These are phyloP conservation scores for Caenorhabditis sp. DNA, from an alignment of 2,888 invertebrate species.

Conservation along the genomic window DNA sequence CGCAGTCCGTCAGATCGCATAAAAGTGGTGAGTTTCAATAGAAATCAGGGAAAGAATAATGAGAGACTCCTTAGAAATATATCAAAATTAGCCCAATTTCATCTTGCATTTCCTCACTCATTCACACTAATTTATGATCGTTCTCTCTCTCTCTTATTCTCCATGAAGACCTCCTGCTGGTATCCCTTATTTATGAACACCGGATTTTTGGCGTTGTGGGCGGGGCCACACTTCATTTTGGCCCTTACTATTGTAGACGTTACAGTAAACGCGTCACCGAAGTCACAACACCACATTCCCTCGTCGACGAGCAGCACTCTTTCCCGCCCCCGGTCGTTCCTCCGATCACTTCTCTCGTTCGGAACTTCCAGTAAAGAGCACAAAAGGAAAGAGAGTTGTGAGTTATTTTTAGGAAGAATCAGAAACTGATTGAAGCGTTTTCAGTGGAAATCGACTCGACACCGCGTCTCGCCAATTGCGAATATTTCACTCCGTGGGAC, in stretches of 20 bases:
- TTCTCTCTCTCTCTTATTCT: background rate
- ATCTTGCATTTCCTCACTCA: constrained; percentile 8
- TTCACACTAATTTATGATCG: constrained; percentile 9
- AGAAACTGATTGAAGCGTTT: background rate
- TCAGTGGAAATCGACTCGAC: constrained; percentile 42
- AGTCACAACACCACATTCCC: constrained; percentile 7
- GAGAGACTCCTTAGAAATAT: constrained; percentile 22
- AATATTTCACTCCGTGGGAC: constrained; percentile 58
- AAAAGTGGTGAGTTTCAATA: constrained; percentile 42
- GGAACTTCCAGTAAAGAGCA: constrained; percentile 42
- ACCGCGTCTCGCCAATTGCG: constrained; percentile 43
- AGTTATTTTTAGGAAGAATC: background rate
- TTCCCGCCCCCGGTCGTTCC: constrained; percentile 47
- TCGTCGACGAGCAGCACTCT: constrained; percentile 37
- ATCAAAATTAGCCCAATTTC: constrained; percentile 57
- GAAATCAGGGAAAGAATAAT: background rate
- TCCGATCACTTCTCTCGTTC: constrained; percentile 48
- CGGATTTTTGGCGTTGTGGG: no score
- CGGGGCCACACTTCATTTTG: no score
- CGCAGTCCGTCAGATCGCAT: constrained; percentile 58
- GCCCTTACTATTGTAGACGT: no score
- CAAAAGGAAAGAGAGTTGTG: constrained; percentile 46
- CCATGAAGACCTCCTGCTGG: no score
- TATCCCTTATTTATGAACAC: constrained; percentile 41
- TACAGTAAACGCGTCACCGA: constrained; percentile 40